These are phyloP conservation scores for Chrysocyon brachyurus DNA, from an alignment of 2,797 vertebrate species.

Conservation along the genomic window DNA sequence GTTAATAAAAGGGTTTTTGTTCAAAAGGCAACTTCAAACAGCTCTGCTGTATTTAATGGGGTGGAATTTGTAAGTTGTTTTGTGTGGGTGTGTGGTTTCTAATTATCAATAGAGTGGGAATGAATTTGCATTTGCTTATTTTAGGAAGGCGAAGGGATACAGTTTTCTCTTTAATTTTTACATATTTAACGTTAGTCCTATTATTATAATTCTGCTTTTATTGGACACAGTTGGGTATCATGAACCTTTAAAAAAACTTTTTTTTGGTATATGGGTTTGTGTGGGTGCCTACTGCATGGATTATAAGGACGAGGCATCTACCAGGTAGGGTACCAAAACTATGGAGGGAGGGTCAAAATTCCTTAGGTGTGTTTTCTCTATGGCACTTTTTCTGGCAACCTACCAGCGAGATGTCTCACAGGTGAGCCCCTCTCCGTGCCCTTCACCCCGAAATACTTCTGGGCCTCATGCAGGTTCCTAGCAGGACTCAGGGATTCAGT, in stretches of 20 bases:
- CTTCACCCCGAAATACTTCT: neutral
- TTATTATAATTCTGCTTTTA: slow-evolving; percentile 64
- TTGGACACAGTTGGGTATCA: slow-evolving; percentile 46
- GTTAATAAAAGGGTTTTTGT: slow-evolving; percentile 59
- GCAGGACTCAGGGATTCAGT: neutral
- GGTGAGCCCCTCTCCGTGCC: neutral
- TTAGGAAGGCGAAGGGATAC: slow-evolving; percentile 67
- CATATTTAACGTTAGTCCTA: slow-evolving; percentile 54
- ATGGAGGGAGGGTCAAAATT: slow-evolving; percentile 36
- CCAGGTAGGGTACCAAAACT: slow-evolving; percentile 15
- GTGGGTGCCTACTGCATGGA: slow-evolving; percentile 55
- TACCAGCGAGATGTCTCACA: neutral
- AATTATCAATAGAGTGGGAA: slow-evolving; percentile 60
- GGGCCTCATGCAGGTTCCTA: neutral
- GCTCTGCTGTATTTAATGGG: slow-evolving; percentile 55
- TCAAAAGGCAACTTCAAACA: slow-evolving; percentile 61
- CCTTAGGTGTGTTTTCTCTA: slow-evolving; percentile 57
- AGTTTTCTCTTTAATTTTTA: slow-evolving; percentile 68
- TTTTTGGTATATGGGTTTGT: slow-evolving; percentile 24
- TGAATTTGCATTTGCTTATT: slow-evolving; percentile 74
- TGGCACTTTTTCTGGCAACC: neutral
- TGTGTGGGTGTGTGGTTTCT: slow-evolving; percentile 60
- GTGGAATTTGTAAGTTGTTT: slow-evolving; percentile 56
- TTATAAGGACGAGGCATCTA: slow-evolving; percentile 44
- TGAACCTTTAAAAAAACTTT: neutral